Conservation (phyloP, 2,113 vertebrate genomes). For the Pedionomus torquatus region DNA sequence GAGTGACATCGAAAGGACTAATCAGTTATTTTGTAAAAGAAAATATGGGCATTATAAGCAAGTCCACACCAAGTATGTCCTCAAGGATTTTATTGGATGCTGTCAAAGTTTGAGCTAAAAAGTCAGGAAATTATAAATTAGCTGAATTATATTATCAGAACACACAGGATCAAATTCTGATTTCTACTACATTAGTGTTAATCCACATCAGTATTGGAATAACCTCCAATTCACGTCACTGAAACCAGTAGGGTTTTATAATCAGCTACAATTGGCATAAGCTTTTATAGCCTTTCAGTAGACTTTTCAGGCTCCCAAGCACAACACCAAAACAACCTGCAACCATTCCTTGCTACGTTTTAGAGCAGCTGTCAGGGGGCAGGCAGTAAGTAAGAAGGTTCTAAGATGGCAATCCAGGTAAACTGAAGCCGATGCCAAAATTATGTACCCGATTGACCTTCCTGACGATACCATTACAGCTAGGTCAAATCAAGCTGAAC, state of each 20-base stretch:
- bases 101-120: neutral
- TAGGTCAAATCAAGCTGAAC: neutral
- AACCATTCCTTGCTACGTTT: neutral
- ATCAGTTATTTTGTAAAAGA: neutral
- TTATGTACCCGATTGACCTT: neutral
- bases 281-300: neutral
- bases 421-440: neutral
- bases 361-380: neutral
- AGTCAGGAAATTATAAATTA: slow-evolving; percentile 10
- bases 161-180: neutral
- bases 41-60: neutral
- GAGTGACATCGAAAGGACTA: neutral
- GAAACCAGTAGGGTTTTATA: neutral
- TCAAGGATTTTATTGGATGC: neutral
- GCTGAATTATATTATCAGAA: slow-evolving; percentile 5
- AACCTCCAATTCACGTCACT: neutral
- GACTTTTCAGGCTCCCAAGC: neutral
- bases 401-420: neutral
- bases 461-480: neutral
- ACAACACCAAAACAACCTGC: neutral
- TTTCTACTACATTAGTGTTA: neutral
- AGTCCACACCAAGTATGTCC: neutral
- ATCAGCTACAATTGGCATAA: neutral
- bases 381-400: neutral
- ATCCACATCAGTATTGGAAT: neutral